phyloP scores from a whole-genome alignment of 2,113 vertebrate genomes.

The Rhegmatorhina hoffmannsi region DNA sequence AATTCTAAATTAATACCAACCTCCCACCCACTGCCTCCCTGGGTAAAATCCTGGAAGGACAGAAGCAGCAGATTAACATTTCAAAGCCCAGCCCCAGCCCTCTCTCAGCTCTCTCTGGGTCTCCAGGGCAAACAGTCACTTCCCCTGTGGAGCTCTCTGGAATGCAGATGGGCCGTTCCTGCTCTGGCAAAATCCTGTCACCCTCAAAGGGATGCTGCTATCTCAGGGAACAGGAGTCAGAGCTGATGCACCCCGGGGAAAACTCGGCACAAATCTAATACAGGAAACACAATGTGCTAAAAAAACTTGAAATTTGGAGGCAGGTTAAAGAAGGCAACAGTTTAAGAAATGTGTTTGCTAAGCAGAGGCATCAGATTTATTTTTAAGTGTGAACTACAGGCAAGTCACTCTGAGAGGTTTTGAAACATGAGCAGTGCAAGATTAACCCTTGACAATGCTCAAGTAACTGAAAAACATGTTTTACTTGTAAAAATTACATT shows the following conservation, averaged over 20 bases:
- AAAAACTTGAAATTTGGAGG: background rate
- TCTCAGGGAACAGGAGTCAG: background rate
- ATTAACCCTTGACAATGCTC: background rate
- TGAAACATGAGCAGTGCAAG: background rate
- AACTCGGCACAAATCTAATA: background rate
- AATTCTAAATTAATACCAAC: slow-evolving; percentile 58
- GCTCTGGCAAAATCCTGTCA: background rate
- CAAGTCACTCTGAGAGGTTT: background rate
- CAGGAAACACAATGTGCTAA: background rate
- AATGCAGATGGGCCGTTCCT: slow-evolving; percentile 34
- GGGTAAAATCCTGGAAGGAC: slow-evolving; percentile 37
- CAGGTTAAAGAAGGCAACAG: background rate
- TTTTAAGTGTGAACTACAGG: background rate
- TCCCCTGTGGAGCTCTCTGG: slow-evolving; percentile 23
- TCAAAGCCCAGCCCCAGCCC: slow-evolving; percentile 36
- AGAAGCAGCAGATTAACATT: slow-evolving; percentile 54
- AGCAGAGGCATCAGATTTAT: background rate
- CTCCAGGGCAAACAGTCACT: slow-evolving; percentile 51
- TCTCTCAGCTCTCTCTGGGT: background rate
- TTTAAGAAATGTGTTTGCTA: background rate
- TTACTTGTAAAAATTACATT: background rate
- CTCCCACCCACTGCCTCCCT: slow-evolving; percentile 50
- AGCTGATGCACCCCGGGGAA: background rate
- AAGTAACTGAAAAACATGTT: background rate
- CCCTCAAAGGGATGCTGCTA: background rate